Conservation (phyloP, 2,797 vertebrate species). For the Takifugu rubripes region DNA sequence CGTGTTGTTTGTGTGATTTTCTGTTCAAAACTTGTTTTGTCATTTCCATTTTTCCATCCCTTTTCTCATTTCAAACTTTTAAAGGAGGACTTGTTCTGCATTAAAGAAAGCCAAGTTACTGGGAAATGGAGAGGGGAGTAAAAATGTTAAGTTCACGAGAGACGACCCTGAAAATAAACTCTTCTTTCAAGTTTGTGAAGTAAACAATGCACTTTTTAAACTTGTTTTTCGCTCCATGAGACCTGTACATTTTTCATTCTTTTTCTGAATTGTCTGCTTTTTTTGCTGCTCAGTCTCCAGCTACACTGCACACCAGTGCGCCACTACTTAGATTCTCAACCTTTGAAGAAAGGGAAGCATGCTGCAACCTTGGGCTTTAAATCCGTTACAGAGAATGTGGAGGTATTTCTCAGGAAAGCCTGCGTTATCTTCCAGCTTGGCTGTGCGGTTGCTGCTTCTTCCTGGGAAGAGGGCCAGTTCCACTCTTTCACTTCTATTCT, state of each 20-base stretch:
- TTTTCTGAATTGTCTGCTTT: neutral
- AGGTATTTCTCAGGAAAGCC: constrained; percentile 46
- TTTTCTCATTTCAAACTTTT: constrained; percentile 46
- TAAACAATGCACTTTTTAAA: too few relatives aligned
- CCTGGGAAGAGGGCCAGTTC: constrained; percentile 41
- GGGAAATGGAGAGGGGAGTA: constrained; percentile 19
- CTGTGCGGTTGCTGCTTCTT: constrained; percentile 30
- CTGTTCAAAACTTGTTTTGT: constrained; percentile 32
- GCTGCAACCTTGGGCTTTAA: constrained; percentile 43
- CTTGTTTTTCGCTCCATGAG: too few relatives aligned
- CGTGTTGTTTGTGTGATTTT: constrained; percentile 21
- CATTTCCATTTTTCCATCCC: constrained; percentile 11
- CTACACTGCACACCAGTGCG: constrained; percentile 37
- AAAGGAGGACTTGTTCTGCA: constrained; percentile 30
- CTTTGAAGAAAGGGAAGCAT: constrained; percentile 41
- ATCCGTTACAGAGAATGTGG: constrained; percentile 35
- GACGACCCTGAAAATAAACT: too few relatives aligned
- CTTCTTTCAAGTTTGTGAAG: too few relatives aligned
- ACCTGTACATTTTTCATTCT: neutral
- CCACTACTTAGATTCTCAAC: constrained; percentile 40
- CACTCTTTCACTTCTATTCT: constrained; percentile 34
- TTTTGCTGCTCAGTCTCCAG: constrained; percentile 29
- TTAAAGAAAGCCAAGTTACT: constrained; percentile 14
- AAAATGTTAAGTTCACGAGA: constrained; percentile 1
- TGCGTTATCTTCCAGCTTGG: constrained; percentile 47